Conservation (phyloP, 2,888 invertebrate species). For the Willowsia nigromaculata region DNA sequence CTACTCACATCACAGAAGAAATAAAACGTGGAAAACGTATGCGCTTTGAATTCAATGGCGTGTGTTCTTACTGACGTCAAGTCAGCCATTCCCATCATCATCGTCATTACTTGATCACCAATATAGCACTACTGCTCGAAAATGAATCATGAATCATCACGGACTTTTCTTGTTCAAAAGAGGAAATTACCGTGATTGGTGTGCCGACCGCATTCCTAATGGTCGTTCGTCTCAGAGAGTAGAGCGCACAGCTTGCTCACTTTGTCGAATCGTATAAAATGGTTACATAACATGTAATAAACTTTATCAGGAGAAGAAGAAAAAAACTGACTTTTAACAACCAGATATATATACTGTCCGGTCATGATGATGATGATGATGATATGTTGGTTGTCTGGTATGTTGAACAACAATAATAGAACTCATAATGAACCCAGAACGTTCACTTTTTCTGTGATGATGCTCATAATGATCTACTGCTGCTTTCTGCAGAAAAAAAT, state of each 20-base stretch:
- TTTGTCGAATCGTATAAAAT: not conserved
- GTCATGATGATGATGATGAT: not conserved
- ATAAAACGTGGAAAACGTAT: not conserved
- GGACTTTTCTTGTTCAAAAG: not conserved
- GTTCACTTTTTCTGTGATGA: not conserved
- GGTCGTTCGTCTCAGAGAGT: not conserved
- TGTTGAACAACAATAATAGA: constrained; percentile 41
- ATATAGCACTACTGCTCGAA: not conserved
- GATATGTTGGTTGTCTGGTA: not conserved
- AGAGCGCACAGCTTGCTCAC: not conserved
- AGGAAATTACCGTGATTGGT: constrained; percentile 26
- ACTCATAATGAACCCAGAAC: constrained; percentile 38
- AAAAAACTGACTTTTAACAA: not conserved
- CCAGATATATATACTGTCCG: not conserved
- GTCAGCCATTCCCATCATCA: not conserved
- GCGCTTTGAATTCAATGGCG: too few relatives aligned
- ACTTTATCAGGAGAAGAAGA: not conserved
- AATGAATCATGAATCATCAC: constrained; percentile 3
- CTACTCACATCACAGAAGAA: not conserved
- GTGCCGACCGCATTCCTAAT: constrained; percentile 17
- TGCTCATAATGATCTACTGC: constrained; percentile 2
- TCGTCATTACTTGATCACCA: not conserved
- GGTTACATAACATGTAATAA: not conserved
- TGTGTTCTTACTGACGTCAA: not conserved
- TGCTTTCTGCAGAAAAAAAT: not conserved